Evolutionary conservation across 2,888 invertebrate species (phyloP).

Genomic region (Schrankia costaestrigalis): DNA sequence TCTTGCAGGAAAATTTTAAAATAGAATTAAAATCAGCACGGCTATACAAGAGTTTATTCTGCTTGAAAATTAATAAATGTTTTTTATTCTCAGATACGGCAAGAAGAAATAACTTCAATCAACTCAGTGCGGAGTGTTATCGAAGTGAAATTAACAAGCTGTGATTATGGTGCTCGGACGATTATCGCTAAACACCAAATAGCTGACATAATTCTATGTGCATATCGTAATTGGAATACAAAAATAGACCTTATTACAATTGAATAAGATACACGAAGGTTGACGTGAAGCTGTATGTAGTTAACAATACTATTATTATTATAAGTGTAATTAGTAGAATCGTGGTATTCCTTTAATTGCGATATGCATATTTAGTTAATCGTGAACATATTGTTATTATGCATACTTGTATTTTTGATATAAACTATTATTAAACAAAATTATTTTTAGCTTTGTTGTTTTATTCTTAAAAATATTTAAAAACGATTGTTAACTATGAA

Average conservation of each 20-base stretch:
- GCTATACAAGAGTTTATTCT: no score
- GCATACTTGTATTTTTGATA: conserved; percentile 13
- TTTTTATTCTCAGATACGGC: conserved; percentile 17
- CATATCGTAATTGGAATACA: not conserved
- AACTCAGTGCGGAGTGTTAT: conserved; percentile 20
- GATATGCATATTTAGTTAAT: conserved; percentile 5
- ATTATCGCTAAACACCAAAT: conserved; percentile 36
- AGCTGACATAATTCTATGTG: conserved; percentile 20
- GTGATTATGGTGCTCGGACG: conserved; percentile 31
- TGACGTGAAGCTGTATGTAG: no score
- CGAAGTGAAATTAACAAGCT: conserved; percentile 34
- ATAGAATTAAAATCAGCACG: no score
- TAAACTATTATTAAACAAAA: conserved; percentile 16
- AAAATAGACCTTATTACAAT: not conserved
- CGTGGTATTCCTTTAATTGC: not conserved
- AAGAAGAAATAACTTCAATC: conserved; percentile 32
- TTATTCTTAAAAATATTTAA: no score
- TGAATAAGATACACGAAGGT: no score
- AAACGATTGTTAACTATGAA: no score
- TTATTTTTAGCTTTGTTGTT: conserved; percentile 10
- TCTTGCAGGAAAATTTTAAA: no score
- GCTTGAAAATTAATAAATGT: not conserved
- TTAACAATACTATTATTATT: no score
- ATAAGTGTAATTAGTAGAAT: no score
- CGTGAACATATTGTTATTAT: conserved; percentile 10